These are phyloP conservation scores for Brachionus calyciflorus DNA, from an alignment of 1,140 invertebrate species.

Conservation along the genomic window DNA sequence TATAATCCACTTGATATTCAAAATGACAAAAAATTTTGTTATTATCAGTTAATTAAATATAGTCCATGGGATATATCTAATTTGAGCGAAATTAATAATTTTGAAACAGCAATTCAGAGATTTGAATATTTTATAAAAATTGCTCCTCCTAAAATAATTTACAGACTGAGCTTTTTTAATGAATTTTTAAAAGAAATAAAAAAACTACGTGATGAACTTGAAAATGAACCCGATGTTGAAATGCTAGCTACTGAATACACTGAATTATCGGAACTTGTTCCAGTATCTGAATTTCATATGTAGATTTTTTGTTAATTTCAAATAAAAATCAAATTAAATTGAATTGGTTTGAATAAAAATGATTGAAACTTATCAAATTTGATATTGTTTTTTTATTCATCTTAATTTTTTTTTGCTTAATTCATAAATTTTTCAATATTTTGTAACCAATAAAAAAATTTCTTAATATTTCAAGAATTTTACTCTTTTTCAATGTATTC, in stretches of 20 bases:
- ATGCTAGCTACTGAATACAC: not conserved
- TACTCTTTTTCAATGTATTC: too few species aligned
- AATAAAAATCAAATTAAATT: too few species aligned
- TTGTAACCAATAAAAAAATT: too few species aligned
- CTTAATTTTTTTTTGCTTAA: too few species aligned
- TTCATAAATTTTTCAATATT: too few species aligned
- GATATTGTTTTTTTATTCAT: too few species aligned
- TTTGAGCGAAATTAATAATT: not conserved
- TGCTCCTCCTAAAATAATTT: not conserved
- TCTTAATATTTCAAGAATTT: too few species aligned
- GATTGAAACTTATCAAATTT: too few species aligned
- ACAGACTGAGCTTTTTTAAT: not conserved
- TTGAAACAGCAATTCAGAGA: not conserved
- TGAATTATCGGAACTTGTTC: not conserved
- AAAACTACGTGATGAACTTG: not conserved
- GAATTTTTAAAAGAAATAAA: not conserved
- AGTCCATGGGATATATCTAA: not conserved
- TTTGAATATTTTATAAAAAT: not conserved
- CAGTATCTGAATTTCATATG: too few species aligned
- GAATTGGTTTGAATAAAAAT: too few species aligned
- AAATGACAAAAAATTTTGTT: not conserved
- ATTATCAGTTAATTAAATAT: not conserved
- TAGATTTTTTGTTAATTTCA: too few species aligned
- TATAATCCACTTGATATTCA: not conserved
- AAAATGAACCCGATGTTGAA: not conserved